phyloP scores from a whole-genome alignment of 2,888 invertebrate species.

The Agrotis exclamationis region DNA sequence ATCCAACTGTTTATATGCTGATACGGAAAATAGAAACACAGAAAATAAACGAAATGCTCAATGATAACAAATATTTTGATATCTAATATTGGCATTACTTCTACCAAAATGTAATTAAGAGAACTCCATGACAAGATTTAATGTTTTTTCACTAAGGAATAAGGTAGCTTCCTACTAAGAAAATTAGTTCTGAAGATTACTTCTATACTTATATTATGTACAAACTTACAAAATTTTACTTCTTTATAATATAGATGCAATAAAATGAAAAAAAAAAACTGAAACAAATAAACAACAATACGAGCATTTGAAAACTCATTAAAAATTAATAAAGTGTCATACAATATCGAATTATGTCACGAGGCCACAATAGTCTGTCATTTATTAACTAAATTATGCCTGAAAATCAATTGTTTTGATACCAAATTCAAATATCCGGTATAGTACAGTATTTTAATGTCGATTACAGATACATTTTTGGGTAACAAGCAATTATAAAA shows the following conservation, averaged over 20 bases:
- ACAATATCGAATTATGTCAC: neutral
- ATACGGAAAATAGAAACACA: neutral
- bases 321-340: neutral
- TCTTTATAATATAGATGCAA: neutral
- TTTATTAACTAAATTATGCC: neutral
- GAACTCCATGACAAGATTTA: too few species aligned
- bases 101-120: too few species aligned
- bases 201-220: too few species aligned
- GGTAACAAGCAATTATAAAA: neutral
- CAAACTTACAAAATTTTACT: too few species aligned
- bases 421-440: too few species aligned
- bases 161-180: too few species aligned
- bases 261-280: neutral
- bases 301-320: constrained; percentile 13
- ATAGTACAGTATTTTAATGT: too few species aligned
- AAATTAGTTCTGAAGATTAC: too few species aligned
- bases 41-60: neutral
- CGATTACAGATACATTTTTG: too few species aligned
- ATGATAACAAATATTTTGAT: neutral
- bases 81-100: neutral
- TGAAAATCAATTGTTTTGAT: neutral
- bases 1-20: neutral
- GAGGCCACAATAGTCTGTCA: neutral
- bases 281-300: neutral
- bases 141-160: too few species aligned